These are phyloP conservation scores for Morpho achilles DNA, from an alignment of 2,888 invertebrate species.

Conservation along the genomic window DNA sequence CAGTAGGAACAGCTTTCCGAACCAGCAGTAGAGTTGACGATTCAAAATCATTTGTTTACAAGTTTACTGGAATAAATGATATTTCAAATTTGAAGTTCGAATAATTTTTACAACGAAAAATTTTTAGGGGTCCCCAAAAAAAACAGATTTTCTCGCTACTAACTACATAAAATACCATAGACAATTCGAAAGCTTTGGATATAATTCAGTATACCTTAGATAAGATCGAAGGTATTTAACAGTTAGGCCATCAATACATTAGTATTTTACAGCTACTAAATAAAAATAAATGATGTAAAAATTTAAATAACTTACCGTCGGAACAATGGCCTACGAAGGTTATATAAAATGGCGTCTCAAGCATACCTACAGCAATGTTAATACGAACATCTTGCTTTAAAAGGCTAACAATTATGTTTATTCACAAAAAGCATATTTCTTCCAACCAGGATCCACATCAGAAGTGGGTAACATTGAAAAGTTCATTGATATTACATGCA, in stretches of 20 bases:
- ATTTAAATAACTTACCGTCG: constrained; percentile 20
- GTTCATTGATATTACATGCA: constrained; percentile 76
- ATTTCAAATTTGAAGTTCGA: no score
- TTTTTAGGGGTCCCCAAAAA: no score
- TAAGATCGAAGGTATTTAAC: no score
- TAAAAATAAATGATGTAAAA: constrained; percentile 21
- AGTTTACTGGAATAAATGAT: no score
- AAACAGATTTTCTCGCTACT: no score
- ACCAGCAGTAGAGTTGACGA: no score
- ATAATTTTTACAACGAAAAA: no score
- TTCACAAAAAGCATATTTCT: constrained; percentile 45
- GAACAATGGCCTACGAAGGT: constrained; percentile 25
- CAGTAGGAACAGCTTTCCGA: no score
- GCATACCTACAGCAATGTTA: constrained; percentile 20
- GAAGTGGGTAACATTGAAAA: constrained; percentile 73
- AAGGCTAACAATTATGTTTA: constrained; percentile 36
- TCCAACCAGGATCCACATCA: constrained; percentile 48
- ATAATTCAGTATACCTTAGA: no score
- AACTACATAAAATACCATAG: no score
- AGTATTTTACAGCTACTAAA: constrained; percentile 7
- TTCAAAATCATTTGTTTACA: no score
- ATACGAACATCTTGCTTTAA: constrained; percentile 29
- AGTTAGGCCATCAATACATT: not conserved
- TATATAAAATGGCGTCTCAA: constrained; percentile 22
- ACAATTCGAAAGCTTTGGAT: no score